These are phyloP conservation scores for Drosophila birchii DNA, from an alignment of 2,888 invertebrate species.

Conservation along the genomic window DNA sequence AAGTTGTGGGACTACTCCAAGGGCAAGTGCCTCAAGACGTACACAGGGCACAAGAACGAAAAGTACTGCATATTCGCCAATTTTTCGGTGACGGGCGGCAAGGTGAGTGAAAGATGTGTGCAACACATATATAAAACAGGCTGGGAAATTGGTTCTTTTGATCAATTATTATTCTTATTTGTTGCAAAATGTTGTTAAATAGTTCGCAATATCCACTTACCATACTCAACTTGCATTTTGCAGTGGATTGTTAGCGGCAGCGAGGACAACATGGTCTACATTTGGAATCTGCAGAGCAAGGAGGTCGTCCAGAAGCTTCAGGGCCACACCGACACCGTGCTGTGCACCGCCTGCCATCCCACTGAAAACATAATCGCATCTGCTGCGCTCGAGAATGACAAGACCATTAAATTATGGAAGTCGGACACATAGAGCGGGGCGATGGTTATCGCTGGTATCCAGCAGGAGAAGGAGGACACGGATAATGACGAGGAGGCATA, in stretches of 20 bases:
- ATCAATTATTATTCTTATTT: neutral
- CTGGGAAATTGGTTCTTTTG: neutral
- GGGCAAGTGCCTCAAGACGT: constrained; percentile 99
- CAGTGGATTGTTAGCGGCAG: constrained; percentile 99
- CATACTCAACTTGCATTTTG: constrained; percentile 31
- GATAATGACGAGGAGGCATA: constrained; percentile 14
- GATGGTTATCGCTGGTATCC: constrained; percentile 46
- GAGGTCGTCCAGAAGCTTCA: constrained; percentile 99
- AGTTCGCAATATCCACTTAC: neutral
- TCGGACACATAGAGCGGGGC: constrained; percentile 91
- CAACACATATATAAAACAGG: neutral
- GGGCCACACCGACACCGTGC: constrained; percentile 97
- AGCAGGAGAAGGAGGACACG: constrained; percentile 22
- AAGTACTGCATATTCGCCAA: constrained; percentile 99
- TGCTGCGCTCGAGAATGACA: constrained; percentile 98
- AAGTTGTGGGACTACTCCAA: constrained; percentile 99
- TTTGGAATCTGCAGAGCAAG: constrained; percentile 99
- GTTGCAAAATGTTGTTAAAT: neutral
- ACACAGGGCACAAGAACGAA: constrained; percentile 99
- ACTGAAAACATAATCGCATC: constrained; percentile 99
- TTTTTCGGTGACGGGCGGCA: constrained; percentile 99
- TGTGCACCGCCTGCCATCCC: constrained; percentile 99
- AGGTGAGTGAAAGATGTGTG: constrained; percentile 87
- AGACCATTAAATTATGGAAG: constrained; percentile 99
- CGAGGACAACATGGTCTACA: constrained; percentile 99